A percentile compares a stretch with the other conserved stretches of the same genome.
phyloP scores from a whole-genome alignment of 2,113 vertebrate species.

The Psilopsiagon aymara region DNA sequence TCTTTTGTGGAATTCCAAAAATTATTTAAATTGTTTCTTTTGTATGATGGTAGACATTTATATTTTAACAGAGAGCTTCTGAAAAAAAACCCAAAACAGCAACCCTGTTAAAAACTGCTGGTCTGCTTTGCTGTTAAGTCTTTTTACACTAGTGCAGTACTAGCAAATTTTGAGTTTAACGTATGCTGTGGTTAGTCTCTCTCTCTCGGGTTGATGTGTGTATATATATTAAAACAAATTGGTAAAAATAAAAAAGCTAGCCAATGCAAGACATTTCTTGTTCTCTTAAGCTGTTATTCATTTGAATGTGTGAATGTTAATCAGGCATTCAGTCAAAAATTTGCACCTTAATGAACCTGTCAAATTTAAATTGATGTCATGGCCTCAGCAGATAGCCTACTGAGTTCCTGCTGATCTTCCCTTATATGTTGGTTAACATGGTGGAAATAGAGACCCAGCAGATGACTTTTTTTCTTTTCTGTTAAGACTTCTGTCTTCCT shows the following conservation, averaged over 20 bases:
- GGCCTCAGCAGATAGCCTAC: neutral
- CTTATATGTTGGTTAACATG: neutral
- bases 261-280: neutral
- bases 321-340: slow-evolving; percentile 5
- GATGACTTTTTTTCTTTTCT: neutral
- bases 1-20: neutral
- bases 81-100: neutral
- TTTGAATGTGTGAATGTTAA: slow-evolving; percentile 19
- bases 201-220: neutral
- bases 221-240: neutral
- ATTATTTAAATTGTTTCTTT: neutral
- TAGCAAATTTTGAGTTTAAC: neutral
- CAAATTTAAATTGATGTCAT: slow-evolving; percentile 1
- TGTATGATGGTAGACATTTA: neutral
- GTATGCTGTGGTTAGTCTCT: neutral
- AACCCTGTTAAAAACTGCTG: neutral
- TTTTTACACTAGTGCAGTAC: neutral
- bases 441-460: neutral
- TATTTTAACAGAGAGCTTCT: neutral
- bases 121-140: neutral
- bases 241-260: neutral
- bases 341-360: slow-evolving; percentile 25
- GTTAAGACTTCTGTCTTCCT: neutral
- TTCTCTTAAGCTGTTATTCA: neutral
- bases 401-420: neutral